Conservation (phyloP, 2,888 invertebrate species). For the Thysanoteuthis rhombus region DNA sequence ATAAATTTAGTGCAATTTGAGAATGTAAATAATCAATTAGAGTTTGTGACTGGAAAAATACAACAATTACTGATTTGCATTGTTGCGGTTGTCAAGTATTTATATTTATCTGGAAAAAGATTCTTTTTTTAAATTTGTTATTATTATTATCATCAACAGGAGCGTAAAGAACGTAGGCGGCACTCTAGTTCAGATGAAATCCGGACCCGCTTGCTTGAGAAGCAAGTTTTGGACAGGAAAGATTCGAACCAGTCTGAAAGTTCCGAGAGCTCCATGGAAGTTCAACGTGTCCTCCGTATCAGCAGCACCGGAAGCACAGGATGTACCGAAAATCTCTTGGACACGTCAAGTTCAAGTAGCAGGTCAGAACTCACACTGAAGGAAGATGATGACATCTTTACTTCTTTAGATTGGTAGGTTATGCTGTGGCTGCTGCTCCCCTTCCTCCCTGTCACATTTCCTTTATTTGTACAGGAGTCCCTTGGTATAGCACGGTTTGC, state of each 20-base stretch:
- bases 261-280: conserved; percentile 59
- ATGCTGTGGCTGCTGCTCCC: background rate
- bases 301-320: conserved; percentile 39
- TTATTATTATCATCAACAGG: conserved; percentile 34
- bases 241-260: conserved; percentile 62
- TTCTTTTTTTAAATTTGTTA: background rate
- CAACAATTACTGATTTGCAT: no score
- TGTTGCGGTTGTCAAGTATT: background rate
- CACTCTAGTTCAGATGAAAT: conserved; percentile 62
- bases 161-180: conserved; percentile 46
- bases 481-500: no score
- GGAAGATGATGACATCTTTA: conserved; percentile 57
- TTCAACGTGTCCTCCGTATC: conserved; percentile 48
- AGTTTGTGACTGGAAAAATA: no score
- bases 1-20: no score
- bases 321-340: conserved; percentile 21
- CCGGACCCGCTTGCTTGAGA: conserved; percentile 54
- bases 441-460: background rate
- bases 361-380: conserved; percentile 36
- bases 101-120: background rate
- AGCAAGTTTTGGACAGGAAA: conserved; percentile 56
- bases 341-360: conserved; percentile 39
- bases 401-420: conserved; percentile 49
- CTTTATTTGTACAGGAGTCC: background rate
- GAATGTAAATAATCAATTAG: no score